Evolutionary conservation across 2,797 vertebrate species (phyloP).

Genomic region (Spea hammondii): DNA sequence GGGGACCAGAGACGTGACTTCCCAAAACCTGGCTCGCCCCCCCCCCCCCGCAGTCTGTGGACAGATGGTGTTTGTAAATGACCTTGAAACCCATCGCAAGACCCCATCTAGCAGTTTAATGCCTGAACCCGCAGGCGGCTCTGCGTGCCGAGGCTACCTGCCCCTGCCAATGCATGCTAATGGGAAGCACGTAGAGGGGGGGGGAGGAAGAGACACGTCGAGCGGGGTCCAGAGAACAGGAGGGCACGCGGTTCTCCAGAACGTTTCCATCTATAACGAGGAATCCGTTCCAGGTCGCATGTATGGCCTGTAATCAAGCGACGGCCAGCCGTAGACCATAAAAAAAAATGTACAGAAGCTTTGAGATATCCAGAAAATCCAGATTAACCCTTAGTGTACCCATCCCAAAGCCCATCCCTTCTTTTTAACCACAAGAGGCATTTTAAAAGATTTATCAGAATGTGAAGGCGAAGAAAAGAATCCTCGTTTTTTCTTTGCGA

Average conservation of each 20-base stretch:
- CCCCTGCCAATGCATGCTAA: slow-evolving; percentile 18
- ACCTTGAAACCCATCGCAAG: slow-evolving; percentile 19
- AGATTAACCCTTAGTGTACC: too few species aligned
- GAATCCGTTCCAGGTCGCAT: background rate
- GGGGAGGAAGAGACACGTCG: background rate
- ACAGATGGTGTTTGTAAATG: slow-evolving; percentile 32
- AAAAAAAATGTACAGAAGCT: background rate
- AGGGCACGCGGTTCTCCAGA: background rate
- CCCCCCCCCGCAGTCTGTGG: slow-evolving; percentile 4
- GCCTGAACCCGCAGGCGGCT: slow-evolving; percentile 1
- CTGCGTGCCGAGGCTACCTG: background rate
- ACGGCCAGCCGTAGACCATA: background rate
- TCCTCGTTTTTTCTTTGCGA: too few species aligned
- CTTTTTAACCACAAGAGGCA: too few species aligned
- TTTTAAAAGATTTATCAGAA: too few species aligned
- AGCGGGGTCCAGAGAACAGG: background rate
- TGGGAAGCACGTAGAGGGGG: background rate
- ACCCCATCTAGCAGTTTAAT: slow-evolving; percentile 11
- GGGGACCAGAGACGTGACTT: slow-evolving; percentile 12
- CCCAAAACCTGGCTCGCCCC: slow-evolving; percentile 1
- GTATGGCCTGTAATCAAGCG: too few species aligned
- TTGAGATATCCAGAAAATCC: too few species aligned
- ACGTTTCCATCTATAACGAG: background rate
- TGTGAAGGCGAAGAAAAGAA: too few species aligned
- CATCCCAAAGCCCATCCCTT: too few species aligned